phyloP scores from a whole-genome alignment of 2,888 invertebrate genomes.

The Synanthedon formicaeformis region DNA sequence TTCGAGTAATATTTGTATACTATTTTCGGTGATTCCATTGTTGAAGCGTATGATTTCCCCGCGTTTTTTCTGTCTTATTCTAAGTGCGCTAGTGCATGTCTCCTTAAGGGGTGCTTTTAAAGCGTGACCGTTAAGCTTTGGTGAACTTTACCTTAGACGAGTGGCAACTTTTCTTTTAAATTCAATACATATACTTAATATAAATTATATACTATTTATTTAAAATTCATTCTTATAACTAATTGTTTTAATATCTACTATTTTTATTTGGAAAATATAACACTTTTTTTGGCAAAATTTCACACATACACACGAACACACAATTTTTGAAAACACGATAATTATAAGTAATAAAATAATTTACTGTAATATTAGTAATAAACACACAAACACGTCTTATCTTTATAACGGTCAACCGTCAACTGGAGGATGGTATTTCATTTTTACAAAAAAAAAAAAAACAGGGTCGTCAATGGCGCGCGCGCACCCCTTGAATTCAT shows the following conservation, averaged over 20 bases:
- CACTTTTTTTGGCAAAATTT: not conserved
- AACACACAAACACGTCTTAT: slow-evolving; percentile 16
- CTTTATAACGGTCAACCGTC: slow-evolving; percentile 39
- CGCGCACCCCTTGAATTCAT: slow-evolving; percentile 46
- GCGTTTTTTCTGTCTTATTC: slow-evolving; percentile 2
- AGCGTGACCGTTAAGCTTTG: slow-evolving; percentile 32
- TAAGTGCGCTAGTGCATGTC: slow-evolving; percentile 27
- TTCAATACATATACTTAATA: too few species aligned
- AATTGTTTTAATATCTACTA: too few species aligned
- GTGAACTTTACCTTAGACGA: not conserved
- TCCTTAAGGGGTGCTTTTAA: slow-evolving; percentile 33
- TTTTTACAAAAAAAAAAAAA: slow-evolving; percentile 43
- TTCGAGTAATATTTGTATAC: slow-evolving; percentile 79
- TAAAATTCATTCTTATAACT: too few species aligned
- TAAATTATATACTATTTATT: too few species aligned
- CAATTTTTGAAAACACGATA: not conserved
- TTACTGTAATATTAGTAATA: not conserved
- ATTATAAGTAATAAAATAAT: not conserved
- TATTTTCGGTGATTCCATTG: slow-evolving; percentile 65
- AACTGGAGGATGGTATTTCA: slow-evolving; percentile 39
- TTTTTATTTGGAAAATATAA: not conserved
- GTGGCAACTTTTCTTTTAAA: too few species aligned
- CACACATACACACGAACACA: not conserved
- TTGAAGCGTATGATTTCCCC: slow-evolving; percentile 37
- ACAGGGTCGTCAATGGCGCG: slow-evolving; percentile 49